phyloP scores from a whole-genome alignment of 2,113 vertebrate genomes.

The Paradisaea rubra region DNA sequence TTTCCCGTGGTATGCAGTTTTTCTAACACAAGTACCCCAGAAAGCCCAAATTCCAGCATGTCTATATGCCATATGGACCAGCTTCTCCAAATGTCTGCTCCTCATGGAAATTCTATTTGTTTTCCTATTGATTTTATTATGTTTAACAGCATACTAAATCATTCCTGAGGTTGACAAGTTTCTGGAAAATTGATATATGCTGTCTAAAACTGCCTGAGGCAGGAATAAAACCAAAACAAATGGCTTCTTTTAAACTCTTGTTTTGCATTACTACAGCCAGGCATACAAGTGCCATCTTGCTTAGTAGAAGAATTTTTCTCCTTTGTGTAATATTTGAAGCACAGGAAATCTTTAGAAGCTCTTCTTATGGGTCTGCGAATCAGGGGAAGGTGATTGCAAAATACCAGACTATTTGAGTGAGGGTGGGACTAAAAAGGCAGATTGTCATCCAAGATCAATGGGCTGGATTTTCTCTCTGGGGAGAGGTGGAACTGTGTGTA shows the following conservation, averaged over 20 bases:
- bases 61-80: conserved; percentile 23
- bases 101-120: conserved; percentile 61
- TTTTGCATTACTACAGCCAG: conserved; percentile 33
- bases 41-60: conserved; percentile 44
- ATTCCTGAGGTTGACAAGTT: conserved; percentile 59
- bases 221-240: conserved; percentile 59
- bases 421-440: background rate
- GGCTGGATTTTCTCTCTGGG: background rate
- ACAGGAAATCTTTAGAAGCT: conserved; percentile 23
- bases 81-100: conserved; percentile 31
- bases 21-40: background rate
- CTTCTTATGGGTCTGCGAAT: background rate
- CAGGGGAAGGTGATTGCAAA: background rate
- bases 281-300: conserved; percentile 56
- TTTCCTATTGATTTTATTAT: conserved; percentile 61
- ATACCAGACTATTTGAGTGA: background rate
- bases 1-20: conserved; percentile 23
- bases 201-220: conserved; percentile 54
- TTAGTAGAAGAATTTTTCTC: background rate
- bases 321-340: conserved; percentile 8
- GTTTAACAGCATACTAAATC: conserved; percentile 60
- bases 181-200: conserved; percentile 60
- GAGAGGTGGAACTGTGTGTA: background rate
- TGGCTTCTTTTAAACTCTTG: conserved; percentile 49
- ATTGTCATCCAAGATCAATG: conserved; percentile 12